These are phyloP conservation scores for Stenopsyche tienmushanensis DNA, from an alignment of 1,140 invertebrate genomes.

Conservation along the genomic window DNA sequence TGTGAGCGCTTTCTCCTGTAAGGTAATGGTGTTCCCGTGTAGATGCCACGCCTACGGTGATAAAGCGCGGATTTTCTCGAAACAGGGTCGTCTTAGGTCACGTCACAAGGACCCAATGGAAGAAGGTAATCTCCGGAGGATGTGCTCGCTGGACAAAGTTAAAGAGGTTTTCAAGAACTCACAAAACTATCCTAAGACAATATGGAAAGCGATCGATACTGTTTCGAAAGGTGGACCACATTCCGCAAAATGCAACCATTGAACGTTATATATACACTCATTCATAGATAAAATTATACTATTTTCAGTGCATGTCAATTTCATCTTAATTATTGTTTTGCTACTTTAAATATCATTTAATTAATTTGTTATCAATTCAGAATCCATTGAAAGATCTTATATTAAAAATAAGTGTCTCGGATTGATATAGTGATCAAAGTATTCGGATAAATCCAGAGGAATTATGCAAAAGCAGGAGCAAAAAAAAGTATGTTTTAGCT, in stretches of 20 bases:
- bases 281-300: no score
- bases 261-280: background rate
- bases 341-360: no score
- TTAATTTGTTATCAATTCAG: no score
- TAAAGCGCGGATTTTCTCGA: conserved; percentile 6
- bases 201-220: background rate
- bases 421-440: no score
- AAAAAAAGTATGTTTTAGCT: no score
- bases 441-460: no score
- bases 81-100: background rate
- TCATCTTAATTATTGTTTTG: background rate
- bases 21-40: conserved; percentile 10
- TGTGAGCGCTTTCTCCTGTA: background rate
- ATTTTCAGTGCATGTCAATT: background rate
- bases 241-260: background rate
- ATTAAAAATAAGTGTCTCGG: no score
- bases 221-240: background rate
- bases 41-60: background rate
- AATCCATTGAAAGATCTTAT: no score
- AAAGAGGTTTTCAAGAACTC: no score
- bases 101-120: background rate
- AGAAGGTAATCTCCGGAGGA: conserved; percentile 9
- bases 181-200: background rate
- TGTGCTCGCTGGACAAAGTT: conserved; percentile 9
- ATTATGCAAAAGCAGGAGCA: no score